Evolutionary conservation across 2,113 vertebrate species (phyloP).

Genomic region (Microtus richardsoni): DNA sequence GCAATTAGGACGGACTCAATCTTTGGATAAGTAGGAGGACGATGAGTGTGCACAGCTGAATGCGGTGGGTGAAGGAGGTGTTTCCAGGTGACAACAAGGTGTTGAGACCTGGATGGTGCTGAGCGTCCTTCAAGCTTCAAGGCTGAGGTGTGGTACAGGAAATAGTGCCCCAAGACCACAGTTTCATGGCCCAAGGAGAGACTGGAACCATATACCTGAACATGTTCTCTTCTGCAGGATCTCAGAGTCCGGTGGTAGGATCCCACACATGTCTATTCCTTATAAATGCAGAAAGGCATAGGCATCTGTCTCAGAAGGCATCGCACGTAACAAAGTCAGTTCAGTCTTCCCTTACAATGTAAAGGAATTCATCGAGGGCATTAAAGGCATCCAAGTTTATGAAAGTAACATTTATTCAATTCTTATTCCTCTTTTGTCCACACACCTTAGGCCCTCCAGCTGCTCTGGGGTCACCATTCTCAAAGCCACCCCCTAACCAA

Average conservation of each 20-base stretch:
- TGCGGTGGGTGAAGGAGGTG: not conserved
- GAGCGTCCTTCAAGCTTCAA: not conserved
- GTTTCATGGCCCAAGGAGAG: not conserved
- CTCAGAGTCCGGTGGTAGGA: not conserved
- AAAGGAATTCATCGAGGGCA: not conserved
- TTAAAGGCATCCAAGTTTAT: not conserved
- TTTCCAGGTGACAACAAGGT: not conserved
- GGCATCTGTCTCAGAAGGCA: not conserved
- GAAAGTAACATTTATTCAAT: not conserved
- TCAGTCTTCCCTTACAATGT: not conserved
- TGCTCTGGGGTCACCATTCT: not conserved
- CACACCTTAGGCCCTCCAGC: not conserved
- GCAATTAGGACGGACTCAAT: not conserved
- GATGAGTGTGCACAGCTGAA: not conserved
- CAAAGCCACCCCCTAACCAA: not conserved
- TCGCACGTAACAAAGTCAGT: not conserved
- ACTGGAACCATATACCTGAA: not conserved
- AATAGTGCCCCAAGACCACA: not conserved
- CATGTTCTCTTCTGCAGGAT: not conserved
- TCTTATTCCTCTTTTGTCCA: not conserved
- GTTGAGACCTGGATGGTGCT: too few relatives aligned
- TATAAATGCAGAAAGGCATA: not conserved
- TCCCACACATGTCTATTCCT: not conserved
- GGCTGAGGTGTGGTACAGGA: not conserved
- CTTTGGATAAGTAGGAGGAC: not conserved